Evolutionary conservation across 1,140 invertebrate genomes (phyloP), one percentile per base, ranked within the genome.

Genomic region (Drosophila persimilis): DNA sequence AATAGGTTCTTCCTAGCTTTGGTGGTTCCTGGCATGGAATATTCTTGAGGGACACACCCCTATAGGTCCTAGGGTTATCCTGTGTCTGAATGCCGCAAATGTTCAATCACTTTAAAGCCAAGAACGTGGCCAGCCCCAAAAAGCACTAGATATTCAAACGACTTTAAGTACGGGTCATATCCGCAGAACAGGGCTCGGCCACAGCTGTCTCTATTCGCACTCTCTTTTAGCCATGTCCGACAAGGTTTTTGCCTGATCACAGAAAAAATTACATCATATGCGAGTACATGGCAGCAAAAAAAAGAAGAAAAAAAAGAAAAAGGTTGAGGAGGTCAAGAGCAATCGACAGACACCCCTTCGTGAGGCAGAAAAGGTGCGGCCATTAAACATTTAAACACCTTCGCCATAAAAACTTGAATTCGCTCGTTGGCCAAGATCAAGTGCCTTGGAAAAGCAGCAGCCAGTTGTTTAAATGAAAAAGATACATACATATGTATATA

Each of bases 401-500:
- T 46, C 54, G 13, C 62, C 61, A 74, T 69, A 56, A 60, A 61
- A 73, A 64, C 48, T 66, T 57, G 31, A 61, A 65, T 26, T 58
- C 45, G 53, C 35, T 3, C 31, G 31, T 31, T 39, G 58, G 50
- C 45, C 57, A 67, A 75, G 63, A 54, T 77, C 48, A 59, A 69
- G 44, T 56, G 63, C 41, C 35, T 55, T 35, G 8, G 17, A 47
- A 13, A 41, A 43, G 20, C 47, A 64, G 22, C 50, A 51, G 63
- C 56, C 69, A 26, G 61, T 71, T 80, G 71, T 81, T 86, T 81
- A 81, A 80, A 69, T 66, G 55, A 46, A 43, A 62, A 43, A 57
- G 31, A 69, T 31, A 26, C 24, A 26, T 6, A 3, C 22, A 31
- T 3, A 31, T 0, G 3, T 2, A 31, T 2, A 8, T 31, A 9